Conservation (phyloP, 2,797 vertebrate species). For the Distichodus sexfasciatus region DNA sequence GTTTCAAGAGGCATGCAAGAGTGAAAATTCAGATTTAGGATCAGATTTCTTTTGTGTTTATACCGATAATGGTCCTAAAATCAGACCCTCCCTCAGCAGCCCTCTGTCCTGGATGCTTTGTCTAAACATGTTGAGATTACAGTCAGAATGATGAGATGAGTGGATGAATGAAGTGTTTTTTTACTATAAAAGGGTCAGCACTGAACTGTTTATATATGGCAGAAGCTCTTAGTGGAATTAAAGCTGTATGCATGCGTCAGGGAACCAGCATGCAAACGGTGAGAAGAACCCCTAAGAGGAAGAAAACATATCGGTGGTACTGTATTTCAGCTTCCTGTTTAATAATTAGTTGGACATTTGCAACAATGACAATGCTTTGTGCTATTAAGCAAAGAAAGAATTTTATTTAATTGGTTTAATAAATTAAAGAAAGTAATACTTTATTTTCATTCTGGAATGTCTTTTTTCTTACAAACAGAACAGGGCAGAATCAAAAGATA, state of each 20-base stretch:
- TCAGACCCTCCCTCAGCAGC: background rate
- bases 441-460: no score
- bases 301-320: background rate
- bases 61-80: background rate
- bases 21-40: background rate
- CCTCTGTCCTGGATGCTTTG: background rate
- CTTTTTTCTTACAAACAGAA: no score
- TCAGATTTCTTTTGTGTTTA: background rate
- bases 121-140: background rate
- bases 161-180: background rate
- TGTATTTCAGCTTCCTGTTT: no score
- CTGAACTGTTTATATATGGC: slow-evolving; percentile 23
- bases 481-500: background rate
- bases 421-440: no score
- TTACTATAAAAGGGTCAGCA: slow-evolving; percentile 27
- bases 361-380: no score
- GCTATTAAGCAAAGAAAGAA: no score
- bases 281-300: background rate
- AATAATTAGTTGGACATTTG: no score
- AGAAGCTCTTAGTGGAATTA: slow-evolving; percentile 41
- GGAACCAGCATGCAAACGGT: background rate
- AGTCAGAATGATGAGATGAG: background rate
- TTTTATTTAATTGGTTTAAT: no score
- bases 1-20: no score
- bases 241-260: slow-evolving; percentile 28